Base-by-base conservation (phyloP, 2,888 invertebrate genomes). In the Diogma glabrata region DNA sequence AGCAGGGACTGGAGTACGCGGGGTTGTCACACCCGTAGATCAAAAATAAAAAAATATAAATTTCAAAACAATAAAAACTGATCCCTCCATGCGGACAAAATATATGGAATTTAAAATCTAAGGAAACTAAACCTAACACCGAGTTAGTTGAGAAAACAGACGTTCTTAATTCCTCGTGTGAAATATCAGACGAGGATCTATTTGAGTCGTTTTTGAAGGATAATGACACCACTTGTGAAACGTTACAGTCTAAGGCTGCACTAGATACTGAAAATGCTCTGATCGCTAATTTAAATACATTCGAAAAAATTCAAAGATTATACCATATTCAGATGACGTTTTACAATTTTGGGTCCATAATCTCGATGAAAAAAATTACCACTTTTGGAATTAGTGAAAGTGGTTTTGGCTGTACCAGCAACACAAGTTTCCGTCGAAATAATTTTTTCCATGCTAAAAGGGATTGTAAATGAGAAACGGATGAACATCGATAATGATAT, bases 191-290 rank as follows among this genome's bases (percentile, higher is more conserved):
- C 43, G 22, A 22, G 22, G 22, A 43, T 43, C 23, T 43, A 43
- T 43, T 43, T 43, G 43, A 43, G 43, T 22, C 22, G n/a, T 43
- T 43, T 43, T 43, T 43, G 23, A 43, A 43, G 43, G n/a, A 22
- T 22, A 43, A 43, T 4, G 22, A 22, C 6, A 22, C 22, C 1
- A 20, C 20, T 43, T 43, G 43, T 22, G n/a, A 43, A 20, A 20
- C 43, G n/a, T 2, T 3, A 22, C n/a, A 43, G 22, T 43, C 40
- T 19, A 19, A 17, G 20, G 8, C 17, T 19, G n/a, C 40, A 40
- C 2, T 40, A 36, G 19, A 40, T 40, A 19, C 1, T 40, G 19
- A 40, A 8, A 6, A 17, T 40, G 10, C 19, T 12, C 19, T 40
- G 40, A 40, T 40, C 19, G 9, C 40, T 9, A 19, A 40, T 40